These are phyloP conservation scores for Aphelinus certus DNA, from an alignment of 1,140 invertebrate species.

Conservation along the genomic window DNA sequence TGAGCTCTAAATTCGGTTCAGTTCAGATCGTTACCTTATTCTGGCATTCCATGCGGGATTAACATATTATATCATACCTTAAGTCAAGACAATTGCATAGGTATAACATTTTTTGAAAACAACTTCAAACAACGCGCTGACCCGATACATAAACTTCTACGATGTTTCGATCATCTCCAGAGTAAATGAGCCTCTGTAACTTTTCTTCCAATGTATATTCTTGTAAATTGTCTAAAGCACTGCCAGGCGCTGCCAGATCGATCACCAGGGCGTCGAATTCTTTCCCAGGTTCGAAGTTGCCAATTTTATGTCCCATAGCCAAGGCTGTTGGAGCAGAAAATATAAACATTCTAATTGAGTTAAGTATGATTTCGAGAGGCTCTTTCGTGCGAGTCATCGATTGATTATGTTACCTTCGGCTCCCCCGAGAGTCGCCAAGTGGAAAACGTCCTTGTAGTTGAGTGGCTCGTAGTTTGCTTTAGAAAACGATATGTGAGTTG, in stretches of 20 bases:
- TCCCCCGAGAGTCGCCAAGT: conserved; percentile 86
- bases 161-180: conserved; percentile 88
- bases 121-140: conserved; percentile 64
- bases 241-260: conserved; percentile 68
- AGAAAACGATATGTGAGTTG: conserved; percentile 71
- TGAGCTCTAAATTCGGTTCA: too few species aligned
- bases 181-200: conserved; percentile 83
- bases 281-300: conserved; percentile 84
- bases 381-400: not conserved
- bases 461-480: conserved; percentile 68
- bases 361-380: not conserved
- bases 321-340: conserved; percentile 69
- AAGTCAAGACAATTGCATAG: too few species aligned
- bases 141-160: conserved; percentile 80
- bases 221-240: conserved; percentile 69
- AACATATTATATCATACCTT: too few species aligned
- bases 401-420: conserved; percentile 72
- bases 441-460: conserved; percentile 81
- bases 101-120: too few species aligned
- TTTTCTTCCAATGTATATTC: conserved; percentile 68
- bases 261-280: conserved; percentile 86
- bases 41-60: too few species aligned
- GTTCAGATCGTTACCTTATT: too few species aligned
- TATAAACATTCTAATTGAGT: too few species aligned
- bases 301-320: conserved; percentile 75